Base-by-base conservation (phyloP, 1,140 invertebrate genomes). In the Planococcus citri region DNA sequence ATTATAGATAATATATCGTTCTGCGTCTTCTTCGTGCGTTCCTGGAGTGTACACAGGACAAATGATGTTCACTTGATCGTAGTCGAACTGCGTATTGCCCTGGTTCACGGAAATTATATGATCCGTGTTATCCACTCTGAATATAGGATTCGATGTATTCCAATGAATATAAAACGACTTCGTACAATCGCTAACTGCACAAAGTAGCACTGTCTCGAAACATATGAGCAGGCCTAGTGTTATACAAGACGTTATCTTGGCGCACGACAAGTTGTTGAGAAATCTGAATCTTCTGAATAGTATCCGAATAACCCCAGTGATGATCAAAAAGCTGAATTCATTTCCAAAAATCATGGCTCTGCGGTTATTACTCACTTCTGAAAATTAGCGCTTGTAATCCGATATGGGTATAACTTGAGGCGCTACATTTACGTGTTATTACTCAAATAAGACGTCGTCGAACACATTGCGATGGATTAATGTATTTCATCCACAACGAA, bases 81-180 rank as follows among this genome's bases (percentile, higher is more conserved):
- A 96, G 78, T 95, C 92, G 78, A 93, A 94, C 75, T 89, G 88
- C 72, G 89, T 84, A 80, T 95, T 95, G 72, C 91, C 91, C 80
- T 93, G 91, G 82, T 96, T 96, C 72, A 96, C 90, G 80, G 95
- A 93, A 78, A 95, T 95, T 78, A 96, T 94, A 80, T 96, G 93
- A 80, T 96, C 94, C 27, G 93, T 96, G 79, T 96, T 96, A 84
- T 96, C 93, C 85, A 96, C 95, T 78, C 93, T 87, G 82, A 96
- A 96, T 86, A 87, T 87, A 75, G 85, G 88, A 78, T 91, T 90
- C 29, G 88, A 89, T 73, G 88, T 90, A 80, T 91, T 91, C 89
- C 89, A 91, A 76, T 91, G 88, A 80, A 91, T 88, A 79, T 87
- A 88, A 78, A 90, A 90, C 20, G 87, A 87, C 78, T 90, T 90